Base-by-base conservation (phyloP, 2,888 invertebrate genomes). In the Eudasyphora cyanicolor region DNA sequence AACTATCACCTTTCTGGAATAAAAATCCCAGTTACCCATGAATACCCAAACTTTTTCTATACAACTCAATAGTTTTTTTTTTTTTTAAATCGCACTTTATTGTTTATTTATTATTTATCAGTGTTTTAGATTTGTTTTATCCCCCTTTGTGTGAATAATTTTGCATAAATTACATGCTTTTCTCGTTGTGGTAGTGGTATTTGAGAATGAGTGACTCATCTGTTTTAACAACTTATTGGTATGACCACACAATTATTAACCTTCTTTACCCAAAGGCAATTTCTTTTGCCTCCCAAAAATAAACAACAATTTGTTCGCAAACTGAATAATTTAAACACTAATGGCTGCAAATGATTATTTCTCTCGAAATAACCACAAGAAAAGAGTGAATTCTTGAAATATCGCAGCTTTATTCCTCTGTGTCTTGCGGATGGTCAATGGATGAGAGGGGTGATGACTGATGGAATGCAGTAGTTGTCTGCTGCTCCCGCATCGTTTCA, bases 41-140 rank as follows among this genome's bases (percentile, higher is more conserved):
- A 45, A n/a, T 45, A n/a, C 45, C 45, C 45, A n/a, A n/a, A 45
- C 8, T 45, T 45, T 45, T 12, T 12, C 10, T n/a, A n/a, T 45
- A n/a, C 45, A n/a, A n/a, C n/a, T n/a, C n/a, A 12, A 45, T 45
- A 7, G 12, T 45, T 2, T n/a, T 45, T 45, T 32, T 62, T 2
- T 62, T 14, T 62, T 19, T 62, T 35, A 60, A 62, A 35, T 62
- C 62, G 62, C 62, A 62, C 62, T 62, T 32, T 32, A 32, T n/a
- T 17, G 10, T 51, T 70, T 70, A 27, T 70, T 70, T 71, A 49
- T 71, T 71, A 29, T 14, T 27, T 54, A 24, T 49, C 1, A 45
- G 38, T 14, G 24, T 21, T 21, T 38, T 69, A 29, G 32, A 17
- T 71, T 49, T 42, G 5, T 71, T 32, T n/a, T 69, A 14, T 2